phyloP scores from a whole-genome alignment of 2,113 vertebrate species.

The Chrysemys picta region DNA sequence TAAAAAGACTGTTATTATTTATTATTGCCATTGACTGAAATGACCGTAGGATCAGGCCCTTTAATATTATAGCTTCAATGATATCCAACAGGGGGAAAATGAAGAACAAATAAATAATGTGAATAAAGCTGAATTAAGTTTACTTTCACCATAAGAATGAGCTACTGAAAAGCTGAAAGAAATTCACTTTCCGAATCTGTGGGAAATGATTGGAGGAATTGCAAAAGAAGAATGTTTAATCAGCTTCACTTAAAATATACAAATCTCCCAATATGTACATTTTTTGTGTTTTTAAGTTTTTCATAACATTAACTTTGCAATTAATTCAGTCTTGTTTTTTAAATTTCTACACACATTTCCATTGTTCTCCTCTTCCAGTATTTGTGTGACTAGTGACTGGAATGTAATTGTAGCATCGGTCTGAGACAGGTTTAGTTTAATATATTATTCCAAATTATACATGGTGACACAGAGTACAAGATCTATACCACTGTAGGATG shows the following conservation, averaged over 20 bases:
- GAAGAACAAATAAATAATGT: background rate
- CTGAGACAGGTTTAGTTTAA: background rate
- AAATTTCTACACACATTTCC: background rate
- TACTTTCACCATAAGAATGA: background rate
- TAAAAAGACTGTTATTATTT: background rate
- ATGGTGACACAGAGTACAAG: background rate
- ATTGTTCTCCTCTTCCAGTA: background rate
- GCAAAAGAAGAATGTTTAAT: background rate
- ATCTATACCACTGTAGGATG: background rate
- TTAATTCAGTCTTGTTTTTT: background rate
- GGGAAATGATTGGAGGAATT: background rate
- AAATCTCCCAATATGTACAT: background rate
- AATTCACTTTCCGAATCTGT: background rate
- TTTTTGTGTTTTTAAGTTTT: background rate
- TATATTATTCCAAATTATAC: background rate
- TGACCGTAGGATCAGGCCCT: background rate
- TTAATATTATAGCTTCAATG: background rate
- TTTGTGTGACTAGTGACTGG: background rate
- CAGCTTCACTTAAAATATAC: background rate
- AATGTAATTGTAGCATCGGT: background rate
- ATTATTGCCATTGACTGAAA: background rate
- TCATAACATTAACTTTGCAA: background rate
- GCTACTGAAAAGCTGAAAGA: background rate
- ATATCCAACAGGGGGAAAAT: rapidly evolving
- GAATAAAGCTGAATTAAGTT: background rate